Percentiles rank a stretch among this genome's conserved stretches.
Conservation (phyloP, 2,797 vertebrate species). For the Sebastes matsubarae region DNA sequence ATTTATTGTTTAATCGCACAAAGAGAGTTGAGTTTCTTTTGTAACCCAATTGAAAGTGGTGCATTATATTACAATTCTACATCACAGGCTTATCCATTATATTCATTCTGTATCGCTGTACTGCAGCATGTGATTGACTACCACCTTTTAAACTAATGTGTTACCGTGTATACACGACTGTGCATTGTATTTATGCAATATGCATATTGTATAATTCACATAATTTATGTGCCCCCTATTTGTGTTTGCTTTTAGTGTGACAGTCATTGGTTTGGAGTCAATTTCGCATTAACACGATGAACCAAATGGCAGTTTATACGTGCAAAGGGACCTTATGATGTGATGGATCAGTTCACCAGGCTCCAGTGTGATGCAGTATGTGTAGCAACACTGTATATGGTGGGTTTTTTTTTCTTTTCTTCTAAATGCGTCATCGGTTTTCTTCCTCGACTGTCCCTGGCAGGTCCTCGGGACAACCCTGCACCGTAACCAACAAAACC, state of each 20-base stretch:
- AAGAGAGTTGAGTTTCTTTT: constrained; percentile 48
- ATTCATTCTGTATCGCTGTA: constrained; percentile 35
- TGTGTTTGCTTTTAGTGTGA: constrained; percentile 51
- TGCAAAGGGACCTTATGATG: constrained; percentile 4
- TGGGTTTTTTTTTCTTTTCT: not conserved
- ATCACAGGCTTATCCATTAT: constrained; percentile 54
- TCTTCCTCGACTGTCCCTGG: not conserved
- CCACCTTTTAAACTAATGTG: constrained; percentile 66
- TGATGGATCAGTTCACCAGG: constrained; percentile 25
- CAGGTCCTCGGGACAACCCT: constrained; percentile 30
- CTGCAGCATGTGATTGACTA: constrained; percentile 59
- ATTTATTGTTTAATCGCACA: constrained; percentile 60
- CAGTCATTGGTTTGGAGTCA: constrained; percentile 55
- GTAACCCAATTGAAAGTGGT: constrained; percentile 59
- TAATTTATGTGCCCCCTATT: constrained; percentile 53
- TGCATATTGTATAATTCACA: constrained; percentile 45
- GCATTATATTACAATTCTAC: constrained; percentile 58
- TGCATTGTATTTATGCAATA: constrained; percentile 61
- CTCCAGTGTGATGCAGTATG: not conserved
- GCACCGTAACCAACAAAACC: constrained; percentile 28
- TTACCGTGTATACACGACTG: constrained; percentile 23
- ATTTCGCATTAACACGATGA: constrained; percentile 40
- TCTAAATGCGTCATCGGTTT: not conserved
- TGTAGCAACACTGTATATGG: not conserved
- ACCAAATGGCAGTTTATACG: constrained; percentile 38